Evolutionary conservation across 1,140 invertebrate species (phyloP).

Genomic region (Drosophila miranda): DNA sequence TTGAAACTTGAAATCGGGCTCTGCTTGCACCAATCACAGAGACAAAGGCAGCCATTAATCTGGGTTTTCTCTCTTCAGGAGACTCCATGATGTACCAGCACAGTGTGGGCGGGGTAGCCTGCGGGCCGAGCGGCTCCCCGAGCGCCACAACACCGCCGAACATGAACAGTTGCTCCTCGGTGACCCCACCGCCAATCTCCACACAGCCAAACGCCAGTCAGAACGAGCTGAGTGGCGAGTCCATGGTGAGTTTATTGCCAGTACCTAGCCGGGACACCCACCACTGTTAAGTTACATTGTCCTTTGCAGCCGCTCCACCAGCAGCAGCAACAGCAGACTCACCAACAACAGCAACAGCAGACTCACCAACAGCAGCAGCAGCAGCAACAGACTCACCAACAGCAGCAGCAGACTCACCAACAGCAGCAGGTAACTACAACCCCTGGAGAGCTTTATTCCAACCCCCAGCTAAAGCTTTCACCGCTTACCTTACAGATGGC

Average conservation of each 20-base stretch:
- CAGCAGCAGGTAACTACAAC: constrained; percentile 44
- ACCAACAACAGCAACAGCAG: constrained; percentile 56
- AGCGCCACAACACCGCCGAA: constrained; percentile 80
- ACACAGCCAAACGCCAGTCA: constrained; percentile 74
- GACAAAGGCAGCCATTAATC: constrained; percentile 2
- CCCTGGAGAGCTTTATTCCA: background rate
- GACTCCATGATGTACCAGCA: constrained; percentile 88
- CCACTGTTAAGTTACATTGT: constrained; percentile 7
- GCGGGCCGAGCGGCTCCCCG: constrained; percentile 83
- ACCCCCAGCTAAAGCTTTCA: background rate
- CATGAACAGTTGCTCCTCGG: constrained; percentile 82
- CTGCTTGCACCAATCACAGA: constrained; percentile 1
- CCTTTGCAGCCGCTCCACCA: constrained; percentile 52
- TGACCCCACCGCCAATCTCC: constrained; percentile 80
- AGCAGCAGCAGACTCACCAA: constrained; percentile 54
- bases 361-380: constrained; percentile 51
- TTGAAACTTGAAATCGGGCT: background rate
- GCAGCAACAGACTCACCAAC: constrained; percentile 45
- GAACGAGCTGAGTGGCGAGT: constrained; percentile 76
- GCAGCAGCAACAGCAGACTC: constrained; percentile 51
- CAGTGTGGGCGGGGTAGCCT: constrained; percentile 85
- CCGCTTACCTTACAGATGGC: constrained; percentile 20
- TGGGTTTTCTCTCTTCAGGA: constrained; percentile 83
- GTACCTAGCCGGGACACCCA: background rate
- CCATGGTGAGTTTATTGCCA: constrained; percentile 71